Conservation (phyloP, 1,140 invertebrate species). For the Schlechtendalia chinensis region DNA sequence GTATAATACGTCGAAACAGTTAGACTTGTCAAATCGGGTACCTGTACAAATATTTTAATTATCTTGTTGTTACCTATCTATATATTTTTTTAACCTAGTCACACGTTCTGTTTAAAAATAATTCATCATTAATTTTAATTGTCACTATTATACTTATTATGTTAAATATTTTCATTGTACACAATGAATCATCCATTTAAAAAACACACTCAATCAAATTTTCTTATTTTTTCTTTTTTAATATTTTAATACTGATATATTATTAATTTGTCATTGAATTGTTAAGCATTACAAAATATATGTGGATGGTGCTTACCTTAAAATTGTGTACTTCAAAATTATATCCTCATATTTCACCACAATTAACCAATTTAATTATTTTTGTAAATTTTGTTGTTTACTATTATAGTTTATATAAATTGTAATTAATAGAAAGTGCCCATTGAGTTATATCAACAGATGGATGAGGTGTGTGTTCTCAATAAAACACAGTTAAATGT, state of each 20-base stretch:
- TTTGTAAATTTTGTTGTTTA: not conserved
- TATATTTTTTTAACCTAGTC: conserved; percentile 4
- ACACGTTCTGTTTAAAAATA: conserved; percentile 2
- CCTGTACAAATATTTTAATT: not conserved
- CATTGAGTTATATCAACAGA: not conserved
- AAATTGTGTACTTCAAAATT: not conserved
- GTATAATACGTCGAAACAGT: not conserved
- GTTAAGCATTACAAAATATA: not conserved
- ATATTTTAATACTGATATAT: not conserved
- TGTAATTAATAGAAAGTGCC: not conserved
- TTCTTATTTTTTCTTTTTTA: not conserved
- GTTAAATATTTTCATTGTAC: not conserved
- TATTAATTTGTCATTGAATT: not conserved
- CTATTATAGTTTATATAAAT: not conserved
- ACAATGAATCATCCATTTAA: too few species aligned
- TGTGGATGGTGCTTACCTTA: not conserved
- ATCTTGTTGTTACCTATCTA: not conserved
- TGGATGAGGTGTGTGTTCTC: too few species aligned
- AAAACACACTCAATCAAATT: conserved; percentile 13
- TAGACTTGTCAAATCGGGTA: too few species aligned
- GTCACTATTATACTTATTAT: not conserved
- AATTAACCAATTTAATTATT: not conserved
- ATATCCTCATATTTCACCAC: not conserved
- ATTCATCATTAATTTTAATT: not conserved
- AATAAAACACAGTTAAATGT: too few species aligned